Conservation (phyloP, 2,888 invertebrate genomes). For the Aspidiotus rigidus region DNA sequence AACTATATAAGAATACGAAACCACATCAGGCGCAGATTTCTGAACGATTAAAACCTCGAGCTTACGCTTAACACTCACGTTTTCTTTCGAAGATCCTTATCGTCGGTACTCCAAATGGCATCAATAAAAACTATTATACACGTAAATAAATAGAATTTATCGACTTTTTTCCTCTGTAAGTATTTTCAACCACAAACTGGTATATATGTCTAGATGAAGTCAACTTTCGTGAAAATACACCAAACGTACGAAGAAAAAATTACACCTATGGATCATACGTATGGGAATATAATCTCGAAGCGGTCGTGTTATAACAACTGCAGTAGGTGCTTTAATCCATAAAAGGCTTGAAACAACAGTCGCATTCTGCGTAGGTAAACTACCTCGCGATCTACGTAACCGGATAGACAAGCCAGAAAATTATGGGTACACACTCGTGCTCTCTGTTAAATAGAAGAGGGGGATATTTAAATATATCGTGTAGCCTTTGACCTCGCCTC, state of each 20-base stretch:
- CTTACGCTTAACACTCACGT: too few species aligned
- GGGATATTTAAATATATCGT: constrained; percentile 11
- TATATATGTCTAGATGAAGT: not conserved
- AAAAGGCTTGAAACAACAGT: constrained; percentile 28
- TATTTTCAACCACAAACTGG: too few species aligned
- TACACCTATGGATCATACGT: not conserved
- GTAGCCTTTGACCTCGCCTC: constrained; percentile 27
- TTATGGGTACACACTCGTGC: constrained; percentile 2
- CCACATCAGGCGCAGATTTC: too few species aligned
- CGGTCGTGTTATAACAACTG: constrained; percentile 1
- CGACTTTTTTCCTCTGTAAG: too few species aligned
- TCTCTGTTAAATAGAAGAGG: not conserved
- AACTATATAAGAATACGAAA: too few species aligned
- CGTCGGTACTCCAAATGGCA: too few species aligned
- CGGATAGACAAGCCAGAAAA: constrained; percentile 26
- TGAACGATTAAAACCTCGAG: too few species aligned
- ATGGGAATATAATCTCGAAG: not conserved
- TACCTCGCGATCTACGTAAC: constrained; percentile 20
- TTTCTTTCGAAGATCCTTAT: too few species aligned
- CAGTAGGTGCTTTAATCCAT: constrained; percentile 25
- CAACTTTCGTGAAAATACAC: not conserved
- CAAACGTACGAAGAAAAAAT: not conserved
- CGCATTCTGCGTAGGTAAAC: constrained; percentile 27
- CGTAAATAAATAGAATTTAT: too few species aligned
- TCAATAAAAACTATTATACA: too few species aligned